phyloP scores from a whole-genome alignment of 2,888 invertebrate genomes.

The Eurytoma californica region DNA sequence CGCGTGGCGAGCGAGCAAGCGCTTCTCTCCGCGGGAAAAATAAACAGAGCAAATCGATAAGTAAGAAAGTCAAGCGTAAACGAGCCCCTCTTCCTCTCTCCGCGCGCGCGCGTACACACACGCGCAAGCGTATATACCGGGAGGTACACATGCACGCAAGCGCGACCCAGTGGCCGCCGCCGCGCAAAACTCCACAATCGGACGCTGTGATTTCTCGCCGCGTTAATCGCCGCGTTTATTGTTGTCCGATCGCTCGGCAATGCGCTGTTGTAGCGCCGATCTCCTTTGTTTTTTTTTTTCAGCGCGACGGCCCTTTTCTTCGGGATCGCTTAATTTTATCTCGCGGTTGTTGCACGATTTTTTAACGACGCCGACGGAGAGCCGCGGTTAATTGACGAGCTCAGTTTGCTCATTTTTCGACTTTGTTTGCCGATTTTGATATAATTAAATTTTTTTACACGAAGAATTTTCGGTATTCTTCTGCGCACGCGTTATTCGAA shows the following conservation, averaged over 20 bases:
- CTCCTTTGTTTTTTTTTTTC: too few species aligned
- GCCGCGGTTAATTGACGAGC: too few species aligned
- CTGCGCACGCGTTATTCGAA: too few species aligned
- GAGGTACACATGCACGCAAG: not conserved
- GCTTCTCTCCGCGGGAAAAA: slow-evolving; percentile 43
- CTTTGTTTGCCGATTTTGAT: not conserved
- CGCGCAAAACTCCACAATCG: slow-evolving; percentile 39
- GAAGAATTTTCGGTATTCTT: too few species aligned
- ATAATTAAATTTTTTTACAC: too few species aligned
- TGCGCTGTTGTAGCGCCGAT: not conserved
- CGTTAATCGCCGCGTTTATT: slow-evolving; percentile 40
- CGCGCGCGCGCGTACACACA: too few species aligned
- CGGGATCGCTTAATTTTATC: slow-evolving; percentile 3
- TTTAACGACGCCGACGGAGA: too few species aligned
- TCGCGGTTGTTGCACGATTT: too few species aligned
- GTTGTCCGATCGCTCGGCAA: not conserved
- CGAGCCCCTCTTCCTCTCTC: not conserved
- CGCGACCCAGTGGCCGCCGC: not conserved
- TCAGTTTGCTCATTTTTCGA: not conserved
- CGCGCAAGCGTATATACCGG: not conserved
- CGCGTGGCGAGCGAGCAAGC: not conserved
- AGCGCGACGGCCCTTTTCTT: not conserved
- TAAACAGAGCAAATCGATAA: slow-evolving; percentile 49
- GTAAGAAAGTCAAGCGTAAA: slow-evolving; percentile 47
- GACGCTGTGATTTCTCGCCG: slow-evolving; percentile 29